A percentile compares a stretch with the other conserved stretches of the same genome.
phyloP scores from a whole-genome alignment of 1,140 invertebrate species.

The Thrips palmi region DNA sequence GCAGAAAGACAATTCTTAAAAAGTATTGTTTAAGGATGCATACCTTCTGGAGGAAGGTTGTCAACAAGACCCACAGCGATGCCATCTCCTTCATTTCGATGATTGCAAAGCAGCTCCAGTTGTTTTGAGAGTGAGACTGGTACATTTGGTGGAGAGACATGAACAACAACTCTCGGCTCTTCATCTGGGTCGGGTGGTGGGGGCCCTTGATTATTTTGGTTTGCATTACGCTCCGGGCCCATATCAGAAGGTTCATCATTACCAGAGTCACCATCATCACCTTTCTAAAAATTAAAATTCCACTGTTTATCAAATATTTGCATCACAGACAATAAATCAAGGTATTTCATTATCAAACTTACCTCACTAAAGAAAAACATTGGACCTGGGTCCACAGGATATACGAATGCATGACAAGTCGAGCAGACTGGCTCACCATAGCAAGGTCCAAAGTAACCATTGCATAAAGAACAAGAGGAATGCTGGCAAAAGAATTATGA shows the following conservation, averaged over 20 bases:
- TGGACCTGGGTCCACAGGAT: constrained; percentile 47
- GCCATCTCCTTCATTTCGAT: constrained; percentile 23
- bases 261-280: constrained; percentile 80
- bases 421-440: constrained; percentile 82
- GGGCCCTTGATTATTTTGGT: constrained; percentile 22
- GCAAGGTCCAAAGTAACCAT: constrained; percentile 81
- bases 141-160: constrained; percentile 4
- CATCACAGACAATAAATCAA: constrained; percentile 9
- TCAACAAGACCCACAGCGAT: constrained; percentile 28
- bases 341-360: constrained; percentile 14
- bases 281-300: constrained; percentile 36
- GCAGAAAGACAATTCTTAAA: too few species aligned
- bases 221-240: constrained; percentile 30
- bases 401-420: constrained; percentile 82
- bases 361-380: constrained; percentile 35
- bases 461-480: constrained; percentile 58
- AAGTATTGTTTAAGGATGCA: constrained; percentile 4
- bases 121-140: constrained; percentile 18
- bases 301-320: constrained; percentile 6
- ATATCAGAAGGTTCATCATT: constrained; percentile 80
- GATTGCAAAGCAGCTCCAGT: constrained; percentile 26
- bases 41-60: constrained; percentile 41
- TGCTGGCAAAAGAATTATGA: constrained; percentile 30
- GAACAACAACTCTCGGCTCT: too few species aligned
- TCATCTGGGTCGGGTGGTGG: constrained; percentile 18